These are phyloP conservation scores for Pleuronectes platessa DNA, from an alignment of 2,113 vertebrate species.

Conservation along the genomic window DNA sequence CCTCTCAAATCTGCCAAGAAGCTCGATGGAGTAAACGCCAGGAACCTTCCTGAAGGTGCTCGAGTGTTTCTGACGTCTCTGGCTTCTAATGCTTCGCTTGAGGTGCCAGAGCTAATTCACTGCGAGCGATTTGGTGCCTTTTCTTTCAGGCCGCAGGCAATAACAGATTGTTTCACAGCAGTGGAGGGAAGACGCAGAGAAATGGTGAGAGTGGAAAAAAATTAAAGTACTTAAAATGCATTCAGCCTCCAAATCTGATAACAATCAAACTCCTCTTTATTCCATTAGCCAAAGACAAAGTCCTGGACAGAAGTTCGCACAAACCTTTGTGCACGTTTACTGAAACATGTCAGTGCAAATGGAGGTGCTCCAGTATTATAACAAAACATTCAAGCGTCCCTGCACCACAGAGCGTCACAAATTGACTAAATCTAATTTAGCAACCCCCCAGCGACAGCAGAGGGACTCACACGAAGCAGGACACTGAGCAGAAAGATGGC, in stretches of 20 bases:
- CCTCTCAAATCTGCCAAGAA: conserved; percentile 47
- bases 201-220: conserved; percentile 7
- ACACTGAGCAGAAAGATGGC: conserved; percentile 21
- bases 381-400: conserved; percentile 14
- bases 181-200: background rate
- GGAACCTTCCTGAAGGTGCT: conserved; percentile 37
- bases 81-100: conserved; percentile 2
- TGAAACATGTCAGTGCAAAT: conserved; percentile 25
- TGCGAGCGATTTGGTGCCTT: conserved; percentile 25
- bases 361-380: conserved; percentile 14
- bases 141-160: conserved; percentile 14
- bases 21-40: conserved; percentile 34
- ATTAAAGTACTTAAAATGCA: background rate
- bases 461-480: conserved; percentile 39
- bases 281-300: conserved; percentile 12
- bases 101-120: conserved; percentile 50
- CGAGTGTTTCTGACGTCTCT: conserved; percentile 28
- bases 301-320: conserved; percentile 15
- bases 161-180: conserved; percentile 12
- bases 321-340: conserved; percentile 33
- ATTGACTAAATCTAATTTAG: conserved; percentile 47
- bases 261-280: conserved; percentile 15
- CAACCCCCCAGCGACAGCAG: conserved; percentile 1
- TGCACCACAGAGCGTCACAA: conserved; percentile 16
- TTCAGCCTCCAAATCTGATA: conserved; percentile 14